Base-by-base conservation (phyloP, 2,888 invertebrate genomes). In the Drosophila fungiperda region DNA sequence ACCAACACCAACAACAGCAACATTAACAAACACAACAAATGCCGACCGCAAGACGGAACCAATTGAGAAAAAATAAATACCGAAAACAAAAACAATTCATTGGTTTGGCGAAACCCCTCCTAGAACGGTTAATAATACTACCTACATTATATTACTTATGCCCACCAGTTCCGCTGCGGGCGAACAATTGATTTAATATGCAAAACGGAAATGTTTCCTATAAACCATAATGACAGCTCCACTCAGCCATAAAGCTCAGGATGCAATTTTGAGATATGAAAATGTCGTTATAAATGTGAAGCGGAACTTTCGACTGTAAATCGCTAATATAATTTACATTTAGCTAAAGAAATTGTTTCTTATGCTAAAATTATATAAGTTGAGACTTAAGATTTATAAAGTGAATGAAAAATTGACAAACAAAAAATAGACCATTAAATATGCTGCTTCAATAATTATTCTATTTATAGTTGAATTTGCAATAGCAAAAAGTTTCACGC, bases 1-100 rank as follows among this genome's bases (percentile, higher is more conserved):
- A 73, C 12, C 54, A 61, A 48, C 42, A 42, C 11, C 35, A 52
- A 48, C 9, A 59, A 55, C 54, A 60, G 38, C 6, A 57, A 57
- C 49, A 67, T 33, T 42, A 52, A 20, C 23, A 62, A 42, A 75
- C 36, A 48, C 36, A 52, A 20, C 23, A 62, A 42, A 75, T 36
- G 50, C 36, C 48, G 29, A 61, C 60, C 68, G 59, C 70, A 79
- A 83, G 86, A 86, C 83, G 83, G 83, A 83, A 87, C 77, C 75
- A 64, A 73, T 70, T 38, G 68, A 33, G 9, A 8, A n/a, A 36
- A 52, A 8, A 36, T 40, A 1, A 17, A 36, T 8, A 8, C 9
- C 40, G 1, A 40, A 45, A 23, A 45, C 45, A 23, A 8, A 45
- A 45, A 45, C 45, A 26, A 42, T 42, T 58, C 58, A 66, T 38